Percentiles rank a stretch among this genome's conserved stretches.
These are phyloP conservation scores for Anoura caudifer DNA, from an alignment of 2,113 vertebrate species.

Conservation along the genomic window DNA sequence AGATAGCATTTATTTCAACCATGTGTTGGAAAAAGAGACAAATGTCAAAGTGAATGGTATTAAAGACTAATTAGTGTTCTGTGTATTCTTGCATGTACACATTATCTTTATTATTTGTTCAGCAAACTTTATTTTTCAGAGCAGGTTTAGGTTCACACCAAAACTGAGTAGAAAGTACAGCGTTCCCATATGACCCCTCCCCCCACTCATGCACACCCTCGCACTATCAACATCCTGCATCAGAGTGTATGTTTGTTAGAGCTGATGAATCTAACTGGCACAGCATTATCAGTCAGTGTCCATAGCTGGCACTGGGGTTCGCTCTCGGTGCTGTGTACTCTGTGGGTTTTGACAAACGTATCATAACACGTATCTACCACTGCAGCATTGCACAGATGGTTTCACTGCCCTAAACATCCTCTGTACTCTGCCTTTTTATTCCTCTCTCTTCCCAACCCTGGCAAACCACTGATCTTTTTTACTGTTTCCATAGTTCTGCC, in stretches of 20 bases:
- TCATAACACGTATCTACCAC: not conserved
- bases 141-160: not conserved
- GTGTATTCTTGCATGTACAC: not conserved
- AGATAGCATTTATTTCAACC: not conserved
- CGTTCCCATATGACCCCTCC: not conserved
- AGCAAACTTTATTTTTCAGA: not conserved
- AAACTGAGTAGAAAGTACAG: not conserved
- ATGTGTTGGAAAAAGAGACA: not conserved
- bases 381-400: not conserved
- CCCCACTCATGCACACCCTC: not conserved
- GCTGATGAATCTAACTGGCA: not conserved
- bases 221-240: not conserved
- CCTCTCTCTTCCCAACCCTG: not conserved
- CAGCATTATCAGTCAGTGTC: not conserved
- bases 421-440: not conserved
- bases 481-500: not conserved
- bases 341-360: not conserved
- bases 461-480: not conserved
- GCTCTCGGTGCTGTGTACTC: not conserved
- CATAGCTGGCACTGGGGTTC: not conserved
- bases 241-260: not conserved
- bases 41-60: not conserved
- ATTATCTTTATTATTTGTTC: not conserved
- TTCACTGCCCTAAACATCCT: not conserved
- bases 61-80: not conserved